Evolutionary conservation across 2,113 vertebrate genomes (phyloP).

Genomic region (Rattus rattus): DNA sequence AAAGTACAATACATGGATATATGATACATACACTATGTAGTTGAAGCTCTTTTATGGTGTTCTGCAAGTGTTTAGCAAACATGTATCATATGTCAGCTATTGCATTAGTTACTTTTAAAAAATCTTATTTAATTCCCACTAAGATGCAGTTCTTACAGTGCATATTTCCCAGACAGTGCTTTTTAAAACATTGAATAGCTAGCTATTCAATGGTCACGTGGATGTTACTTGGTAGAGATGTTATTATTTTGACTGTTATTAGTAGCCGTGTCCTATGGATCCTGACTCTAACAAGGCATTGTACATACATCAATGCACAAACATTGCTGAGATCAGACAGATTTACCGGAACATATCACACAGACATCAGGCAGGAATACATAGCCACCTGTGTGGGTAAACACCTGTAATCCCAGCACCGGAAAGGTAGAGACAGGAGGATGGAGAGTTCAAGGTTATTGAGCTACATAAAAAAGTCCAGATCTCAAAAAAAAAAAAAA

Average conservation of each 20-base stretch:
- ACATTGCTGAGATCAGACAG: neutral
- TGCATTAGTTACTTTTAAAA: neutral
- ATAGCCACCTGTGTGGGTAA: neutral
- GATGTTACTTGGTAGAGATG: neutral
- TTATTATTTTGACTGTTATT: neutral
- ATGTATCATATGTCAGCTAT: neutral
- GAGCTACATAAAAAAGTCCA: neutral
- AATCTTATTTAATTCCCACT: neutral
- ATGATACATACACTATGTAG: neutral
- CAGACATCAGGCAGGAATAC: neutral
- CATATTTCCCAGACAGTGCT: neutral
- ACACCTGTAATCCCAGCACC: neutral
- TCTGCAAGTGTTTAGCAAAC: neutral
- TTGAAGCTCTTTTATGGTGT: neutral
- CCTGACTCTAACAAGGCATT: neutral
- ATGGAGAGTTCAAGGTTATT: neutral
- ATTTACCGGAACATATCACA: neutral
- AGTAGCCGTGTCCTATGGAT: neutral
- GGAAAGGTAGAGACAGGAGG: neutral
- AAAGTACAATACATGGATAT: neutral
- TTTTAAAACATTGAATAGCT: slow-evolving; percentile 10
- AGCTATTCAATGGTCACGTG: neutral
- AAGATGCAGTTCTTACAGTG: neutral
- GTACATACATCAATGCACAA: neutral
- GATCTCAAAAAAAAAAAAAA: neutral